Evolutionary conservation across 2,113 vertebrate genomes (phyloP).

Genomic region (Pelusios castaneus): DNA sequence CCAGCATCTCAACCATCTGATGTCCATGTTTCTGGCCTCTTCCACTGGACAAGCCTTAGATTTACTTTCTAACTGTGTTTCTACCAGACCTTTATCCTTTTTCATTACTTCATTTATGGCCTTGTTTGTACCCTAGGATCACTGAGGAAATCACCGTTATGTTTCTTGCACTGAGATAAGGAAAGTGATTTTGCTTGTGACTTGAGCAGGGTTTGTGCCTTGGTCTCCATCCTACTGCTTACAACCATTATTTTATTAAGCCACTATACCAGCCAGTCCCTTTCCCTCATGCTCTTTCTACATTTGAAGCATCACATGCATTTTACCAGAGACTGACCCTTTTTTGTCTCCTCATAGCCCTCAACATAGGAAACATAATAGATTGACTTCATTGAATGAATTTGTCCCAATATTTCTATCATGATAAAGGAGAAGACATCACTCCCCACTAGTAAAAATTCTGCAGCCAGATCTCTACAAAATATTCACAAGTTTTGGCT

Average conservation of each 20-base stretch:
- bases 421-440: neutral
- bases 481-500: neutral
- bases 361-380: fast-evolving
- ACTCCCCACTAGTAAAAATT: neutral
- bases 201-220: neutral
- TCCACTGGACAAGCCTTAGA: neutral
- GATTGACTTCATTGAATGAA: no score
- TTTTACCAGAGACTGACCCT: neutral
- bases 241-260: neutral
- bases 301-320: fast-evolving
- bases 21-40: neutral
- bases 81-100: neutral
- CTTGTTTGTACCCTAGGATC: neutral
- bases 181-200: neutral
- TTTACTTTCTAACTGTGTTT: neutral
- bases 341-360: neutral
- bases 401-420: fast-evolving
- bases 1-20: neutral
- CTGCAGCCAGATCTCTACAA: neutral
- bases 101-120: neutral
- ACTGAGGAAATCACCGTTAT: neutral
- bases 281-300: fast-evolving
- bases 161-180: neutral
- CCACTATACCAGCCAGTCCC: no score
- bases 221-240: neutral